phyloP scores from a whole-genome alignment of 64 coral and sea anemone genomes.

The Pocillopora verrucosa region DNA sequence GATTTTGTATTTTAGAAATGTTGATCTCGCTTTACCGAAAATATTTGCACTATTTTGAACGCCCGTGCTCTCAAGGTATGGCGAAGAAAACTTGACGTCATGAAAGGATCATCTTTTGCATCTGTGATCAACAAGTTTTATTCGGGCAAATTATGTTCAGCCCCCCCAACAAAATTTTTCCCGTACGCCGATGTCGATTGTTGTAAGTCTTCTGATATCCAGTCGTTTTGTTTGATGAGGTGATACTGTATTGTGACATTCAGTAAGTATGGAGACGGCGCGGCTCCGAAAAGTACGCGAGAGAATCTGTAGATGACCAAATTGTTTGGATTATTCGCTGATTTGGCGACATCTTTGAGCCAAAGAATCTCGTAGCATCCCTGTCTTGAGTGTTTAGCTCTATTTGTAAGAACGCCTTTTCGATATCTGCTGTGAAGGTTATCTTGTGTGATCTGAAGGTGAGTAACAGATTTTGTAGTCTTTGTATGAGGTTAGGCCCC shows the following conservation, averaged over 20 bases:
- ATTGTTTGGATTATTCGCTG: conserved; percentile 9
- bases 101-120: conserved; percentile 9
- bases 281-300: conserved; percentile 43
- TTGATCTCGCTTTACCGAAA: conserved; percentile 33
- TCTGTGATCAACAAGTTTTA: conserved; percentile 32
- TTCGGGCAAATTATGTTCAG: conserved; percentile 32
- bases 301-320: conserved; percentile 38
- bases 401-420: too few relatives aligned
- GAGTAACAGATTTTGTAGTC: too few relatives aligned
- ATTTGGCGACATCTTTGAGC: too few relatives aligned
- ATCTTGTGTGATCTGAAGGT: too few relatives aligned
- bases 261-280: conserved; percentile 12
- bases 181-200: conserved; percentile 21
- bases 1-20: conserved; percentile 36
- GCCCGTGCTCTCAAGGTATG: too few relatives aligned
- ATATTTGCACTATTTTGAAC: conserved; percentile 1
- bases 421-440: too few relatives aligned
- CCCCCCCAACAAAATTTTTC: conserved; percentile 26
- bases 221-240: too few relatives aligned
- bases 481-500: too few relatives aligned
- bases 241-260: too few relatives aligned
- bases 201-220: too few relatives aligned
- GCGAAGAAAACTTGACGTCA: conserved; percentile 1
- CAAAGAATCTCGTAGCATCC: too few relatives aligned
- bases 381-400: too few relatives aligned